Base-by-base conservation (phyloP, 1,140 invertebrate species). In the Leguminivora glycinivorella region DNA sequence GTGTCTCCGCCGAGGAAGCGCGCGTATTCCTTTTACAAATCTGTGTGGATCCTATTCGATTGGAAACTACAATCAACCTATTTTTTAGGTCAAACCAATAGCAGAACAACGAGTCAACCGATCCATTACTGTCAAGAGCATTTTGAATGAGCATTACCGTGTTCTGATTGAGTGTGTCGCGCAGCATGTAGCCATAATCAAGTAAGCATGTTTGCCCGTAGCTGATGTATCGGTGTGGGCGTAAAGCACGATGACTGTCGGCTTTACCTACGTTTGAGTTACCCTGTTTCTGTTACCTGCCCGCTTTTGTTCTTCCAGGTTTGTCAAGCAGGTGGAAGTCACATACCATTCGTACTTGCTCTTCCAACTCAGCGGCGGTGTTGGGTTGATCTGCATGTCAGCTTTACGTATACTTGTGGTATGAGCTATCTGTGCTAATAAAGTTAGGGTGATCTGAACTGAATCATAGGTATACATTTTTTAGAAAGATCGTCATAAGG, bases 341-440 rank as follows among this genome's bases (percentile, higher is more conserved):
- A 75, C 87, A 4, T 89, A 84, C 56, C 87, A 91, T 60, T 79
- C 81, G 10, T 89, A 83, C 69, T 69, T 91, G 38, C 72, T 89
- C 29, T 89, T 91, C 68, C 89, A 91, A 84, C 70, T 91, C 5
- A 81, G 77, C 29, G 89, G 87, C 38, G 83, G 82, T 31, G 83
- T 91, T 40, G 89, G 89, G n/a, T 73, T 91, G 1, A 83, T 88
- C 69, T 89, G 88, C 56, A 91, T 91, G 89, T 87, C 85, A 4
- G 87, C 89, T 31, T 77, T 91, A 43, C 77, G 85, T 6, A 84
- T 91, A 69, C 70, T 89, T 31, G 83, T 84, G 22, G 87, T 90
- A 75, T 82, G 83, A 79, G 2, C 67, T 29, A 14, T 14, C 43
- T 47, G 0, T 31, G 1, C n/a, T n/a, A n/a, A n/a, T n/a, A n/a